Percentiles rank a stretch among this genome's conserved stretches.
Conservation (phyloP, 2,113 vertebrate species). For the Hippotragus niger region DNA sequence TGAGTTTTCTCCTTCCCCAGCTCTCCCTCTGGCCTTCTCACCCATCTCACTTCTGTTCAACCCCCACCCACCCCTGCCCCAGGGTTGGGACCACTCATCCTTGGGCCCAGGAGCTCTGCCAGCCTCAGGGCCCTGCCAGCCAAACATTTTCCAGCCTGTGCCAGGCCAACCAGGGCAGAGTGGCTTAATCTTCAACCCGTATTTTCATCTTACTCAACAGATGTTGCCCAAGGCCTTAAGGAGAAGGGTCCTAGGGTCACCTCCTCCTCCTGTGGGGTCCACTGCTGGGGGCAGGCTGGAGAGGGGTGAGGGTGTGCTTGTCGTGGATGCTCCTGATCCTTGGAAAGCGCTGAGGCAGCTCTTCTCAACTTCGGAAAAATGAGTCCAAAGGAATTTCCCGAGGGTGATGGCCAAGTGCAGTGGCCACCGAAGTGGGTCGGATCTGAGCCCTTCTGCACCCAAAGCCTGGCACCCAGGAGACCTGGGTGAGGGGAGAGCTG, state of each 20-base stretch:
- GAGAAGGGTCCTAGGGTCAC: neutral
- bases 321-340: neutral
- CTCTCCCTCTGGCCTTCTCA: neutral
- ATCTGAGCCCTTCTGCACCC: neutral
- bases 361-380: constrained; percentile 25
- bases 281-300: neutral
- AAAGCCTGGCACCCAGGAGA: neutral
- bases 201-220: constrained; percentile 58
- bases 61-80: neutral
- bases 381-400: constrained; percentile 23
- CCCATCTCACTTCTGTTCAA: neutral
- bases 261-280: neutral
- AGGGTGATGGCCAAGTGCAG: neutral
- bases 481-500: neutral
- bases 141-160: constrained; percentile 31
- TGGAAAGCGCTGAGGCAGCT: constrained; percentile 53
- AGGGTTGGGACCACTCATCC: neutral
- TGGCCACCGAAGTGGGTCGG: neutral
- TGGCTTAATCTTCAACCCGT: constrained; percentile 69
- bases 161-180: constrained; percentile 44
- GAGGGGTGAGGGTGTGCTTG: neutral
- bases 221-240: constrained; percentile 31
- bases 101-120: neutral
- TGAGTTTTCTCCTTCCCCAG: neutral
- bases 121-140: neutral